Conservation (phyloP, 2,797 vertebrate species). For the Hydrocynus forskahlii region DNA sequence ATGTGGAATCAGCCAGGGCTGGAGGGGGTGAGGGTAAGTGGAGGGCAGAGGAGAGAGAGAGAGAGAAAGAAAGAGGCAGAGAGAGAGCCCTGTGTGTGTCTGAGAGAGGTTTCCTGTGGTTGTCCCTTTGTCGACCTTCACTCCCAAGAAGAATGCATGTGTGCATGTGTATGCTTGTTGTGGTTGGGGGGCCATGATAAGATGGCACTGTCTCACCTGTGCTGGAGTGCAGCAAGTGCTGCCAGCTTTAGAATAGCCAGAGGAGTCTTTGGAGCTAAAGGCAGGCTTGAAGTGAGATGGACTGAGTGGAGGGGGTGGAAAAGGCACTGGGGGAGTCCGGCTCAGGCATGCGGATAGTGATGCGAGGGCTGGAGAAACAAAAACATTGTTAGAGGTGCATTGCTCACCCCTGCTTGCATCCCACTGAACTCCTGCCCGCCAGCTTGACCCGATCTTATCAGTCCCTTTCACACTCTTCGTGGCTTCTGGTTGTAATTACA, state of each 20-base stretch:
- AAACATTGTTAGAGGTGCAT: constrained; percentile 48
- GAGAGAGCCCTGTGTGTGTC: constrained; percentile 44
- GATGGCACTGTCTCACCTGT: constrained; percentile 39
- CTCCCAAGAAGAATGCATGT: constrained; percentile 15
- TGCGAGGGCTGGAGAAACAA: constrained; percentile 26
- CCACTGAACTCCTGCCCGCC: constrained; percentile 69
- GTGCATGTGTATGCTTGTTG: constrained; percentile 8
- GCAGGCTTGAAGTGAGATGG: not conserved
- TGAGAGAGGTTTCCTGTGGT: constrained; percentile 55
- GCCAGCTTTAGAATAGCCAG: not conserved
- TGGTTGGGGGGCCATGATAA: constrained; percentile 20
- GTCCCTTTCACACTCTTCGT: constrained; percentile 69
- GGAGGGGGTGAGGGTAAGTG: constrained; percentile 58
- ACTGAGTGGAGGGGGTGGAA: not conserved
- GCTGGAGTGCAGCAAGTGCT: constrained; percentile 43
- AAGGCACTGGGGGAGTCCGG: not conserved
- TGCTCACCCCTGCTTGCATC: constrained; percentile 52
- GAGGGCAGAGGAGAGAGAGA: constrained; percentile 63
- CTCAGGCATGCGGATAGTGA: constrained; percentile 22
- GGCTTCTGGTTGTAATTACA: constrained; percentile 78
- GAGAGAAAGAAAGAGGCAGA: constrained; percentile 22
- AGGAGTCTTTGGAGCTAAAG: constrained; percentile 1
- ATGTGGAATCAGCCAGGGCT: constrained; percentile 65
- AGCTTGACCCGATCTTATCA: constrained; percentile 76
- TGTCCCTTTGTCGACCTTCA: constrained; percentile 58